Percentiles rank a stretch among this genome's conserved stretches.
These are phyloP conservation scores for Notodonta ziczac DNA, from an alignment of 2,888 invertebrate species.

Conservation along the genomic window DNA sequence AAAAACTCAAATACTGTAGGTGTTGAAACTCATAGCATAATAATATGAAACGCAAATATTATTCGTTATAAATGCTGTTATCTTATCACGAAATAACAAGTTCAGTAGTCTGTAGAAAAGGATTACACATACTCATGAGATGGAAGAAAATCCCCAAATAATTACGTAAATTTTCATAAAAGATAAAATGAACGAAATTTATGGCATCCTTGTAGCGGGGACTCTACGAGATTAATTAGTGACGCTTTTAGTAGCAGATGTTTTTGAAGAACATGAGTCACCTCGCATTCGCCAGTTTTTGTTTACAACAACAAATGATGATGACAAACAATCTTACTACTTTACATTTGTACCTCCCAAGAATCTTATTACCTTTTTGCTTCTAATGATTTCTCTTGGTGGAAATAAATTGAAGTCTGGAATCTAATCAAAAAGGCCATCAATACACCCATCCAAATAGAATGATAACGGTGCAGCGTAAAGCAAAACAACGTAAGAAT, in stretches of 20 bases:
- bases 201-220: constrained; percentile 39
- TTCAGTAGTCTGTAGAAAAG: background rate
- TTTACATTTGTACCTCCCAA: constrained; percentile 17
- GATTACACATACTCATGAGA: background rate
- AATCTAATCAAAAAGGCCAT: constrained; percentile 13
- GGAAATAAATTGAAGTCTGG: constrained; percentile 14
- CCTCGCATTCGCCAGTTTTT: constrained; percentile 48
- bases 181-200: background rate
- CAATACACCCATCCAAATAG: constrained; percentile 25
- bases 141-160: background rate
- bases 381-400: constrained; percentile 24
- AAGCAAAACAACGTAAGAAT: constrained; percentile 36
- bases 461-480: constrained; percentile 27
- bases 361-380: constrained; percentile 14
- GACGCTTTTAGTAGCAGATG: constrained; percentile 47
- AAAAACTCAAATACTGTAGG: background rate
- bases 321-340: constrained; percentile 47
- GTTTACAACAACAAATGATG: constrained; percentile 70
- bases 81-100: background rate
- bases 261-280: constrained; percentile 54
- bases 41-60: background rate
- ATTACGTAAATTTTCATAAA: background rate
- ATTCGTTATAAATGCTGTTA: background rate
- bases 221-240: constrained; percentile 48
- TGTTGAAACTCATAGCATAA: background rate